Evolutionary conservation across 1,140 invertebrate species (phyloP).

Genomic region (Luehdorfia chinensis): DNA sequence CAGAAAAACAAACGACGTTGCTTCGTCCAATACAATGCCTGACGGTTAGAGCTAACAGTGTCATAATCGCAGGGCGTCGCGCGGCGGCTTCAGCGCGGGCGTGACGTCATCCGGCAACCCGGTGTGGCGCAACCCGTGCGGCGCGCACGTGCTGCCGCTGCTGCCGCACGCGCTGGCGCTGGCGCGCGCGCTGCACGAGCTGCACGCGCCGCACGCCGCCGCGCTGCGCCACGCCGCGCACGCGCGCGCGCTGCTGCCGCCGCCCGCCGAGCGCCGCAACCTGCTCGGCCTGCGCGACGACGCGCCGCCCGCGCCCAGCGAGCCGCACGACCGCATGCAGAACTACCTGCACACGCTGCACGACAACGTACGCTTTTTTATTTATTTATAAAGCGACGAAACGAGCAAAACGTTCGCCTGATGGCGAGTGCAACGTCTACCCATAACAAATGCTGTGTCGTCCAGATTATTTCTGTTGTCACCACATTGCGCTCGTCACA

Average conservation of each 20-base stretch:
- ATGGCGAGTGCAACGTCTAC: neutral
- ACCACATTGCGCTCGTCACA: too few species aligned
- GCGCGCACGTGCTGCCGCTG: constrained; percentile 87
- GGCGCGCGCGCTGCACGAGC: constrained; percentile 86
- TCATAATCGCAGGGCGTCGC: constrained; percentile 77
- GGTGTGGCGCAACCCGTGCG: constrained; percentile 90
- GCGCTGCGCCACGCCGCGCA: constrained; percentile 40
- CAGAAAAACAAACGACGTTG: too few species aligned
- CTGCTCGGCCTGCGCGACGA: constrained; percentile 49
- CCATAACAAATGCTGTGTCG: neutral
- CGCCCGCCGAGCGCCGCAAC: constrained; percentile 49
- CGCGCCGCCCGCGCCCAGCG: constrained; percentile 41
- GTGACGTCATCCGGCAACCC: constrained; percentile 86
- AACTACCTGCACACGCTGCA: constrained; percentile 78
- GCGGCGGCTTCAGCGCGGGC: constrained; percentile 89
- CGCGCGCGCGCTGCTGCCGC: constrained; percentile 44
- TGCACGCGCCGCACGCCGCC: constrained; percentile 84
- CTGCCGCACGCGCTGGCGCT: constrained; percentile 87
- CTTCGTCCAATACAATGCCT: too few species aligned
- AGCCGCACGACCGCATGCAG: constrained; percentile 88
- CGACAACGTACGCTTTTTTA: constrained; percentile 56
- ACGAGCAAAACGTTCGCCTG: neutral
- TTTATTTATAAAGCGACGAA: too few species aligned
- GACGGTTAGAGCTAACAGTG: too few species aligned
- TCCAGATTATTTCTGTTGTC: too few species aligned